Conservation (phyloP, 2,797 vertebrate species). For the Leptatherina wallacei region DNA sequence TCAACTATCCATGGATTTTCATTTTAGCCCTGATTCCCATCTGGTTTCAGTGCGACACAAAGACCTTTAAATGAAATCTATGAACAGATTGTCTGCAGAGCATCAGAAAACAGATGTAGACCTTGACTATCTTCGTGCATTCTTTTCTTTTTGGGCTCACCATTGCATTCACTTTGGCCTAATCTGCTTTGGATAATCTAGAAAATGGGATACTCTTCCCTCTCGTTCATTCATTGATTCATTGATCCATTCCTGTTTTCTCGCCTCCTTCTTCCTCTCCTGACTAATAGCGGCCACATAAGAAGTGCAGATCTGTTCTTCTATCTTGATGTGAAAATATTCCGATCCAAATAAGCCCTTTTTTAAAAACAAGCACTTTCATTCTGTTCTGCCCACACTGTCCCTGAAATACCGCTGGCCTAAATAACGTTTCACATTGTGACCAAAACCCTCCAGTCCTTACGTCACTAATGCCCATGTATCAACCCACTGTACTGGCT, state of each 20-base stretch:
- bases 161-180: conserved; percentile 17
- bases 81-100: not conserved
- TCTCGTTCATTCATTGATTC: conserved; percentile 29
- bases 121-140: not conserved
- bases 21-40: not conserved
- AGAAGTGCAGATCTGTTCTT: conserved; percentile 2
- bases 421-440: conserved; percentile 67
- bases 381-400: conserved; percentile 46
- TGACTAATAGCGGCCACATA: not conserved
- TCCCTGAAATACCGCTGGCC: conserved; percentile 72
- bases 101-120: conserved; percentile 6
- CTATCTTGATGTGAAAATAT: not conserved
- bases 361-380: conserved; percentile 52
- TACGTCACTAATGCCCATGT: conserved; percentile 67
- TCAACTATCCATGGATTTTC: not conserved
- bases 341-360: conserved; percentile 46
- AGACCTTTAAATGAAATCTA: conserved; percentile 10
- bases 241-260: conserved; percentile 23
- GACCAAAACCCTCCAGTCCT: conserved; percentile 59
- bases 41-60: conserved; percentile 2
- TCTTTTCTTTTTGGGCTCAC: not conserved
- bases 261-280: not conserved
- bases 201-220: conserved; percentile 27
- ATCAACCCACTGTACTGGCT: conserved; percentile 41
- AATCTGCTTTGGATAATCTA: conserved; percentile 43